Conservation (phyloP, 2,797 vertebrate genomes). For the Rhinichthys osculus region DNA sequence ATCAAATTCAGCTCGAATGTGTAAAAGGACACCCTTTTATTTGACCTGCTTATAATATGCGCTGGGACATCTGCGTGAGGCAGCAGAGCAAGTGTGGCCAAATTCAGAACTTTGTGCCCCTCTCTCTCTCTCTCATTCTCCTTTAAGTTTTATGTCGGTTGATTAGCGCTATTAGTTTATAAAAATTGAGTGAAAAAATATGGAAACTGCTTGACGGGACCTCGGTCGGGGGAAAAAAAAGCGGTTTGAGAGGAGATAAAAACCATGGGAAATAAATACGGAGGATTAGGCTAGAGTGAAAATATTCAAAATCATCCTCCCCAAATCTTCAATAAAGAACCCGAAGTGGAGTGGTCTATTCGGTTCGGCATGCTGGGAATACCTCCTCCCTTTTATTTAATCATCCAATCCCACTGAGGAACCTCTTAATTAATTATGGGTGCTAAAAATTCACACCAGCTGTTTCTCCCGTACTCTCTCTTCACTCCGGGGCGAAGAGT, state of each 20-base stretch:
- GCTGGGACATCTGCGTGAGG: constrained; percentile 75
- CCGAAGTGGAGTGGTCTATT: constrained; percentile 71
- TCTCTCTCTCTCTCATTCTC: constrained; percentile 18
- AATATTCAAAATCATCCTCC: constrained; percentile 48
- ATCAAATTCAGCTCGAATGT: constrained; percentile 71
- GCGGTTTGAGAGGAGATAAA: constrained; percentile 67
- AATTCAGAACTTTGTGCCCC: constrained; percentile 68
- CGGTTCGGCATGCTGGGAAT: constrained; percentile 75
- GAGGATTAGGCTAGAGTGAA: too few species aligned
- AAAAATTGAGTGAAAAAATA: constrained; percentile 42
- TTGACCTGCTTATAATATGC: constrained; percentile 78
- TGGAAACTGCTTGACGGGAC: constrained; percentile 42
- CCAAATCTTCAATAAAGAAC: constrained; percentile 63
- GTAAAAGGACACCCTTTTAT: constrained; percentile 76
- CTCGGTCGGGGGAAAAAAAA: constrained; percentile 65
- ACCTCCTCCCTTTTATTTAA: constrained; percentile 81
- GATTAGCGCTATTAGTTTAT: constrained; percentile 66
- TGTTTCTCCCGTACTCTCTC: constrained; percentile 73
- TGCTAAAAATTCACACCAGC: constrained; percentile 83
- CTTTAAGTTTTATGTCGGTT: constrained; percentile 75
- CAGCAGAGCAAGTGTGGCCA: constrained; percentile 74
- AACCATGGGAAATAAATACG: constrained; percentile 48
- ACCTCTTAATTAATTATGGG: constrained; percentile 86
- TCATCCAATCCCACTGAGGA: constrained; percentile 82
- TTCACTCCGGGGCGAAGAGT: constrained; percentile 68